phyloP scores from a whole-genome alignment of 2,113 vertebrate species.

The Atrichornis clamosus region DNA sequence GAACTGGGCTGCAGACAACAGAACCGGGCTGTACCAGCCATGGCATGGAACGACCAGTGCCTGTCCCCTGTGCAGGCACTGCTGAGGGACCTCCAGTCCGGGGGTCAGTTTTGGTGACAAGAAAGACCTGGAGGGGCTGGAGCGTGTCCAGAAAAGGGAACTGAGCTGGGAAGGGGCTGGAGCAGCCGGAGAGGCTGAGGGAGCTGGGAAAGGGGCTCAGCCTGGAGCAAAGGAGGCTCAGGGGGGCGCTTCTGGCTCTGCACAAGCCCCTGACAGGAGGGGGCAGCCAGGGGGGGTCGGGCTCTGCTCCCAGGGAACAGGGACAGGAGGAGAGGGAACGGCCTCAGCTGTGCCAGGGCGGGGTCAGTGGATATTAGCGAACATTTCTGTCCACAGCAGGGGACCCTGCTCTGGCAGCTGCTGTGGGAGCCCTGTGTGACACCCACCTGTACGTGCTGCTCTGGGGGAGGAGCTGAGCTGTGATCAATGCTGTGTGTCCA shows the following conservation, averaged over 20 bases:
- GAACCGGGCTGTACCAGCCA: not conserved
- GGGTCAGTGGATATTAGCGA: not conserved
- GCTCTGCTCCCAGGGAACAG: not conserved
- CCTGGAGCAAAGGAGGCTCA: not conserved
- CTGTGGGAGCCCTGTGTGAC: not conserved
- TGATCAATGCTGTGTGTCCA: not conserved
- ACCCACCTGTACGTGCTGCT: not conserved
- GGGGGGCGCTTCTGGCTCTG: not conserved
- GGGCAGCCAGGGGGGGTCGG: not conserved
- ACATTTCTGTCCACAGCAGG: not conserved
- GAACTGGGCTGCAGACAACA: too few relatives aligned
- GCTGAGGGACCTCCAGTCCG: rapidly evolving
- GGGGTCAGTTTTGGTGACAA: rapidly evolving
- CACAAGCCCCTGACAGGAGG: not conserved
- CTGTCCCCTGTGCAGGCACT: not conserved
- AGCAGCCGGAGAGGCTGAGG: not conserved
- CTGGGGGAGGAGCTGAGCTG: not conserved
- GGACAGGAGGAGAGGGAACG: not conserved
- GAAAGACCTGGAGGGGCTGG: not conserved
- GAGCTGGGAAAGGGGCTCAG: not conserved
- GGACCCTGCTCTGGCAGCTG: not conserved
- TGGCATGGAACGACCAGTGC: not conserved
- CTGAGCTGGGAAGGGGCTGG: not conserved
- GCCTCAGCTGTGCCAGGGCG: rapidly evolving
- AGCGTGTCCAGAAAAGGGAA: rapidly evolving